Percentiles rank a stretch among this genome's conserved stretches.
These are phyloP conservation scores for Lutjanus erythropterus DNA, from an alignment of 2,113 vertebrate species.

Conservation along the genomic window DNA sequence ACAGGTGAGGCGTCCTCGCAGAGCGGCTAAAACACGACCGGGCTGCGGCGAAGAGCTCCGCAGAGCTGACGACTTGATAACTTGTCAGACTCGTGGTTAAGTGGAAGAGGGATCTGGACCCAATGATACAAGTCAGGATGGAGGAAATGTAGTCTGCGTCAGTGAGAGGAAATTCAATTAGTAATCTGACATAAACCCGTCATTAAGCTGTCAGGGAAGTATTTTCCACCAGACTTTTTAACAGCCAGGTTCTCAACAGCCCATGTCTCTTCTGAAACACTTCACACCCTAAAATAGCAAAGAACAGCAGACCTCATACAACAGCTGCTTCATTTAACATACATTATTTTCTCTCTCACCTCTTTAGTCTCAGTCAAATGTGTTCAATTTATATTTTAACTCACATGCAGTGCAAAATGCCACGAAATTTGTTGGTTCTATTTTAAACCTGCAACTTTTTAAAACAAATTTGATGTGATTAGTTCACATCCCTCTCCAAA, in stretches of 20 bases:
- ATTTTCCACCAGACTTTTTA: conserved; percentile 73
- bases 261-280: conserved; percentile 59
- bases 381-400: neutral
- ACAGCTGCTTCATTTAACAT: conserved; percentile 43
- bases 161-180: conserved; percentile 78
- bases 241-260: conserved; percentile 64
- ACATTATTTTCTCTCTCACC: conserved; percentile 36
- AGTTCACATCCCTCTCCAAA: neutral
- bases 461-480: neutral
- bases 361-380: conserved; percentile 34
- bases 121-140: conserved; percentile 14
- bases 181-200: conserved; percentile 71
- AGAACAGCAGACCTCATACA: conserved; percentile 32
- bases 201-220: conserved; percentile 76
- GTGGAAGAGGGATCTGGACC: conserved; percentile 30
- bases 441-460: conserved; percentile 5
- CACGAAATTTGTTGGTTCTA: neutral
- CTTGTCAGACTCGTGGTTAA: conserved; percentile 26
- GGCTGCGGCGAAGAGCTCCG: neutral
- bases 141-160: conserved; percentile 65
- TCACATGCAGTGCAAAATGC: neutral
- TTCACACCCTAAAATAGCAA: conserved; percentile 53
- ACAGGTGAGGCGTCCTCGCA: conserved; percentile 85
- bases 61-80: conserved; percentile 1
- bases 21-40: neutral